phyloP scores from a whole-genome alignment of 2,797 vertebrate species.

The Pseudochaenichthys georgianus region DNA sequence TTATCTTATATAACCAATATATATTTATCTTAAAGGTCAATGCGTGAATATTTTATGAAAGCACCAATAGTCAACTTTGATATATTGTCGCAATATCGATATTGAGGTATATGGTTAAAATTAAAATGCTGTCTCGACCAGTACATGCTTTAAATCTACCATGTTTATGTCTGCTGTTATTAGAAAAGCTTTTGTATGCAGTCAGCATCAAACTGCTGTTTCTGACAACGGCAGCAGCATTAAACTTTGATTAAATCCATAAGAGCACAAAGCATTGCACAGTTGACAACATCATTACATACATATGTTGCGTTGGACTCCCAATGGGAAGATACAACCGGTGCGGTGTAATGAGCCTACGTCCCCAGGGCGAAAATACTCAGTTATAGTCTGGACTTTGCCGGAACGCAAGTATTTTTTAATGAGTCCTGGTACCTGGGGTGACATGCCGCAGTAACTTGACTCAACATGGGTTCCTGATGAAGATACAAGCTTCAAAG shows the following conservation, averaged over 20 bases:
- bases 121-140: not conserved
- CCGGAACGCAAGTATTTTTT: conserved; percentile 11
- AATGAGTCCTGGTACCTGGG: conserved; percentile 43
- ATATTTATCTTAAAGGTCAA: too few species aligned
- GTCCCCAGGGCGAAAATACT: conserved; percentile 24
- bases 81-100: too few species aligned
- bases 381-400: conserved; percentile 29
- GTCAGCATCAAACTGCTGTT: conserved; percentile 8
- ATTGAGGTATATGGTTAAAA: too few species aligned
- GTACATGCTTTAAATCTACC: not conserved
- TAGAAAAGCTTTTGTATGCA: not conserved
- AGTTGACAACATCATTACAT: conserved; percentile 30
- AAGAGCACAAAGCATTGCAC: conserved; percentile 38
- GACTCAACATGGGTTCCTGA: conserved; percentile 16
- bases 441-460: conserved; percentile 29
- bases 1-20: too few species aligned
- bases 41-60: too few species aligned
- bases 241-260: conserved; percentile 50
- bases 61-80: too few species aligned
- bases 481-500: conserved; percentile 22
- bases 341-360: conserved; percentile 43
- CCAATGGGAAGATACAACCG: conserved; percentile 28
- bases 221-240: conserved; percentile 29
- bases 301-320: conserved; percentile 23
- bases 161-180: not conserved